Conservation (phyloP, 2,888 invertebrate genomes). For the Auanema sp. region DNA sequence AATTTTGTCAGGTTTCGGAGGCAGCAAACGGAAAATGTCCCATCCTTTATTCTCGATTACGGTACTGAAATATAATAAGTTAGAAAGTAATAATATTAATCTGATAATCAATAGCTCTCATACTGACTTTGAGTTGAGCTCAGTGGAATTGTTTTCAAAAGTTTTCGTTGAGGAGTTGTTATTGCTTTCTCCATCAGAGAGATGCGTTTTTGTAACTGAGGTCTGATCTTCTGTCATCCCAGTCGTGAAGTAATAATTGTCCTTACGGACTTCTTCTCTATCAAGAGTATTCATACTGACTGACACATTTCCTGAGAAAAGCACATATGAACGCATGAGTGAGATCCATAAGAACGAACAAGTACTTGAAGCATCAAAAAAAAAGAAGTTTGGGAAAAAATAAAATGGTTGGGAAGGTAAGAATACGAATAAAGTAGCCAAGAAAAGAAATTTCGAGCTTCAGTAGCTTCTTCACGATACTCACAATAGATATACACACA, state of each 20-base stretch:
- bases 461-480: too few species aligned
- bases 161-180: not conserved
- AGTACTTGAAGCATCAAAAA: too few species aligned
- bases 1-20: slow-evolving; percentile 67
- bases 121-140: not conserved
- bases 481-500: too few species aligned
- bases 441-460: too few species aligned
- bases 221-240: not conserved
- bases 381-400: too few species aligned
- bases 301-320: slow-evolving; percentile 2
- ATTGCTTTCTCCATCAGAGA: not conserved
- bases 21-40: slow-evolving; percentile 80
- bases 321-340: too few species aligned
- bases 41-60: slow-evolving; percentile 71
- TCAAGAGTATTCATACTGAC: slow-evolving; percentile 33
- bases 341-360: too few species aligned
- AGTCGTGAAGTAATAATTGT: slow-evolving; percentile 24
- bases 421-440: too few species aligned
- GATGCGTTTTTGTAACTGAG: not conserved
- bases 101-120: too few species aligned
- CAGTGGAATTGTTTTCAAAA: not conserved
- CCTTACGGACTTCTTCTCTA: slow-evolving; percentile 21
- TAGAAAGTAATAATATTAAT: too few species aligned
- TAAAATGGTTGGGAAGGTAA: too few species aligned
- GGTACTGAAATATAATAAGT: slow-evolving; percentile 35